Conservation (phyloP, 1,140 invertebrate genomes). For the Drosophila ananassae region DNA sequence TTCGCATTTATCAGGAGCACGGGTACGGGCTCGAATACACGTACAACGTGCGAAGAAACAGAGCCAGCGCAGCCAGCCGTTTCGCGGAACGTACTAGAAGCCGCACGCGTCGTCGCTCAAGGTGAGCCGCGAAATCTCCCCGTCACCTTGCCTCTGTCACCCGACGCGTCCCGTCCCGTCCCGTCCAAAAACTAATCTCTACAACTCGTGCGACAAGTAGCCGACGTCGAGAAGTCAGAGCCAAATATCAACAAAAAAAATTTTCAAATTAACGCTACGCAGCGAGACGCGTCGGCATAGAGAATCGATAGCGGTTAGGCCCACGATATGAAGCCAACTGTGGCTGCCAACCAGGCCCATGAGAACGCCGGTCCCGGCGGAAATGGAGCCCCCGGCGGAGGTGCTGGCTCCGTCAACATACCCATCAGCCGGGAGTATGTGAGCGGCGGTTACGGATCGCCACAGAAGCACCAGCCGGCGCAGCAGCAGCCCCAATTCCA, state of each 20-base stretch:
- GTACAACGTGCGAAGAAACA: neutral
- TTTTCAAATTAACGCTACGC: constrained; percentile 56
- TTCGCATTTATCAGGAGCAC: constrained; percentile 7
- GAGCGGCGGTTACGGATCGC: constrained; percentile 41
- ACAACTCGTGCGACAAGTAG: constrained; percentile 35
- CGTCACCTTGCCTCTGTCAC: constrained; percentile 1
- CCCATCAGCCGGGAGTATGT: constrained; percentile 72
- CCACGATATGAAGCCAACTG: constrained; percentile 74
- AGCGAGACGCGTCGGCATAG: constrained; percentile 22
- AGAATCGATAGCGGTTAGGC: constrained; percentile 22
- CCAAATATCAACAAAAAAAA: constrained; percentile 38
- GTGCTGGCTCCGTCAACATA: constrained; percentile 61
- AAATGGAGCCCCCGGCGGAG: constrained; percentile 13
- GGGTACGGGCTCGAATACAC: neutral
- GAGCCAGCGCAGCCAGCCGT: constrained; percentile 16
- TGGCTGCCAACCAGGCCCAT: constrained; percentile 62
- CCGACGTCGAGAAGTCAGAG: constrained; percentile 34
- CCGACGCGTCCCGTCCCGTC: constrained; percentile 6
- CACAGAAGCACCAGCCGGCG: constrained; percentile 38
- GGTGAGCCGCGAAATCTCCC: constrained; percentile 43
- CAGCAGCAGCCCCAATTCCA: constrained; percentile 54
- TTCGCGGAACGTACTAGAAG: constrained; percentile 61
- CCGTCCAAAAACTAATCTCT: constrained; percentile 41
- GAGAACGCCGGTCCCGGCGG: constrained; percentile 35
- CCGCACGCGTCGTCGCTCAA: constrained; percentile 59